Percentiles rank a stretch among this genome's conserved stretches.
phyloP scores from a whole-genome alignment of 2,113 vertebrate species.

The Aptenodytes forsteri region DNA sequence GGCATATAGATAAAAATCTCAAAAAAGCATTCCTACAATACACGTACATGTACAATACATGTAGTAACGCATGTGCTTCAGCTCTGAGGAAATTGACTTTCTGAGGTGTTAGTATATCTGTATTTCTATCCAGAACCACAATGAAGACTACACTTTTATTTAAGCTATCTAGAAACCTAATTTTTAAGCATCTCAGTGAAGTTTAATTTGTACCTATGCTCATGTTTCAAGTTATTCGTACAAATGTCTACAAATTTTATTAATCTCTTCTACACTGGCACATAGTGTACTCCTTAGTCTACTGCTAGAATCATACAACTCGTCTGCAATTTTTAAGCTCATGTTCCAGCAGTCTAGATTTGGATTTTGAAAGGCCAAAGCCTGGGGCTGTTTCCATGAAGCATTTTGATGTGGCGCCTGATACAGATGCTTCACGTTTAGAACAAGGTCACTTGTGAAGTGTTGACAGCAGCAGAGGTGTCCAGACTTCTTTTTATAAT shows the following conservation, averaged over 20 bases:
- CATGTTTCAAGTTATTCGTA: neutral
- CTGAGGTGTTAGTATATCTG: neutral
- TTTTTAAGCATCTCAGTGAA: neutral
- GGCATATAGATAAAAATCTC: neutral
- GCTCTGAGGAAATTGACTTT: neutral
- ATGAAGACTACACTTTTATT: neutral
- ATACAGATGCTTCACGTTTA: neutral
- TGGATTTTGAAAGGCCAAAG: neutral
- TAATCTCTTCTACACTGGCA: neutral
- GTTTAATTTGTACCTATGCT: neutral
- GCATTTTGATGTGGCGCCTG: neutral
- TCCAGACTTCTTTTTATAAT: neutral
- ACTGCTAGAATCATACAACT: neutral
- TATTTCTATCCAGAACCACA: neutral
- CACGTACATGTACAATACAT: fast-evolving
- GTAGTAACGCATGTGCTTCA: neutral
- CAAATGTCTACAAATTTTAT: neutral
- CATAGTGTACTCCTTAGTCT: neutral
- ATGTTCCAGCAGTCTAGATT: neutral
- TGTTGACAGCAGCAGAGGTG: neutral
- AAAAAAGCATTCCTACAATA: neutral
- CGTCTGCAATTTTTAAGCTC: neutral
- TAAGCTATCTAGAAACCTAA: neutral
- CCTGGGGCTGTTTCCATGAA: neutral
- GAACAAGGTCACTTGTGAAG: neutral